Evolutionary conservation across 2,113 vertebrate genomes (phyloP).

Genomic region (Rhadina sibilatrix): DNA sequence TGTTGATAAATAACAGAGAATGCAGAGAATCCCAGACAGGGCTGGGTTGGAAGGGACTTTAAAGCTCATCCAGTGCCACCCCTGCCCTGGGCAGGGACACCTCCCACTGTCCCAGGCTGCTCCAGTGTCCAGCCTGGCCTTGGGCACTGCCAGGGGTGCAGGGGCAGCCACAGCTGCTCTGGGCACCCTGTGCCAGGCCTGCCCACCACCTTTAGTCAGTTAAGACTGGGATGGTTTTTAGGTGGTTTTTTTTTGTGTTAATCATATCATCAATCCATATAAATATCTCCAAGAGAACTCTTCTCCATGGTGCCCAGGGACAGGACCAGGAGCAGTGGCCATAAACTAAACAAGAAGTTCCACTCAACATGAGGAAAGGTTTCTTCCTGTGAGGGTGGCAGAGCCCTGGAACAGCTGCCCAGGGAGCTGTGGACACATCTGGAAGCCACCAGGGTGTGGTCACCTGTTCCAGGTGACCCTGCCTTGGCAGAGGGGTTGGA

Average conservation of each 20-base stretch:
- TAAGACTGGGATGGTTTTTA: not conserved
- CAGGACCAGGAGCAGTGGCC: not conserved
- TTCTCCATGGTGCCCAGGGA: not conserved
- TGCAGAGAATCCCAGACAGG: no score
- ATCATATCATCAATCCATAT: not conserved
- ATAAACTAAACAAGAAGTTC: not conserved
- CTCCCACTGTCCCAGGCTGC: fast-evolving
- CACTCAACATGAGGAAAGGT: not conserved
- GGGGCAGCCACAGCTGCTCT: not conserved
- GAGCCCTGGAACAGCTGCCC: not conserved
- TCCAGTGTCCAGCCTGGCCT: not conserved
- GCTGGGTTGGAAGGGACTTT: not conserved
- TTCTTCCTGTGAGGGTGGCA: not conserved
- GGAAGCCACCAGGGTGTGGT: fast-evolving
- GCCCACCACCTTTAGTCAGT: fast-evolving
- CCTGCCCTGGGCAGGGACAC: not conserved
- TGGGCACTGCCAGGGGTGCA: not conserved
- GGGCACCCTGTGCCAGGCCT: not conserved
- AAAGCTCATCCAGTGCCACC: not conserved
- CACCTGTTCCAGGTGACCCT: not conserved
- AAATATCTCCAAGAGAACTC: not conserved
- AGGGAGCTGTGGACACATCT: not conserved
- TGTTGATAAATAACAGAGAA: not conserved
- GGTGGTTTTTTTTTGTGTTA: not conserved
- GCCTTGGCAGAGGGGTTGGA: not conserved